phyloP scores from a whole-genome alignment of 2,113 vertebrate genomes.

The Murina feae region DNA sequence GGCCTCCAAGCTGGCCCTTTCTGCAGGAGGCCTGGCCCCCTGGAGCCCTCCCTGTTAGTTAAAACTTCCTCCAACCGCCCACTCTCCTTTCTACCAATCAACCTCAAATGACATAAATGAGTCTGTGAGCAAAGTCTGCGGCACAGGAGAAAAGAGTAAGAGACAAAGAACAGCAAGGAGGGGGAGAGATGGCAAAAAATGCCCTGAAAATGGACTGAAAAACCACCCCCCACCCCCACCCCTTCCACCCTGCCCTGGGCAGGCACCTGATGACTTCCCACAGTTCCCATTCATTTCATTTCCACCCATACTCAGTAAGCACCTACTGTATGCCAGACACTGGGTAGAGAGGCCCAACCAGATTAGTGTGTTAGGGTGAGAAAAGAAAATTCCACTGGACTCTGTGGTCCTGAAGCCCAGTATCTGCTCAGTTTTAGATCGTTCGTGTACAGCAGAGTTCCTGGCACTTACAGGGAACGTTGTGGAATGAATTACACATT shows the following conservation, averaged over 20 bases:
- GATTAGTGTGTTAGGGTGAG: not conserved
- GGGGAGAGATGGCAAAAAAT: not conserved
- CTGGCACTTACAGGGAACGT: not conserved
- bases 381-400: not conserved
- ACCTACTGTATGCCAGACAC: not conserved
- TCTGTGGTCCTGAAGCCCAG: not conserved
- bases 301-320: not conserved
- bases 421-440: not conserved
- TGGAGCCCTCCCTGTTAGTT: not conserved
- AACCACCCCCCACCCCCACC: not conserved
- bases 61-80: not conserved
- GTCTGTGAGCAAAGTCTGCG: not conserved
- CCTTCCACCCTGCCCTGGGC: not conserved
- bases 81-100: not conserved
- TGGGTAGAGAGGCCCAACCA: not conserved
- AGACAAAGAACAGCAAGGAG: not conserved
- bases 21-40: not conserved
- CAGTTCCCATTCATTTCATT: not conserved
- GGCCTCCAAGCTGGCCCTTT: not conserved
- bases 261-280: not conserved
- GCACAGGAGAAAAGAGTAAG: not conserved
- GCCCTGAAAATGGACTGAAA: not conserved
- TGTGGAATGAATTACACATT: not conserved
- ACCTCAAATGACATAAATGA: not conserved
- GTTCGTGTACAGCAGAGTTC: not conserved